Conservation (phyloP, 2,888 invertebrate genomes). For the Euclidia mi region DNA sequence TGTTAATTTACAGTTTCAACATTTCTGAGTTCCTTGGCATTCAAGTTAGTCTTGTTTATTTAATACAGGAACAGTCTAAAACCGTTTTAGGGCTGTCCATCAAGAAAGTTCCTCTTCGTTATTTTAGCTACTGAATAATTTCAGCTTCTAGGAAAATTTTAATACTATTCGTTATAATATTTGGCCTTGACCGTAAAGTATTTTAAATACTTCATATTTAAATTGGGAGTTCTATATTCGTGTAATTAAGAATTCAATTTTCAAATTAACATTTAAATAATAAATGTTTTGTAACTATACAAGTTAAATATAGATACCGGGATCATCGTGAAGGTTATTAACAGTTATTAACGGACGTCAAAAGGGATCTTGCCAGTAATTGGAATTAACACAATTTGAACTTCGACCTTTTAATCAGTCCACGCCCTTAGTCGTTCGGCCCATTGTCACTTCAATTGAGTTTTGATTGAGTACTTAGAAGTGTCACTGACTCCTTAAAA, state of each 20-base stretch:
- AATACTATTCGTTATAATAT: background rate
- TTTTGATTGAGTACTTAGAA: background rate
- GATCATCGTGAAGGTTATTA: too few relatives aligned
- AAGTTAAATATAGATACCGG: too few relatives aligned
- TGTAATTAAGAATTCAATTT: too few relatives aligned
- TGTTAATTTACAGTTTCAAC: constrained; percentile 31
- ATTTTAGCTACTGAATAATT: too few relatives aligned
- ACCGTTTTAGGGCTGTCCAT: constrained; percentile 1
- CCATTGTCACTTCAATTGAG: background rate
- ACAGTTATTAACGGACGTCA: background rate
- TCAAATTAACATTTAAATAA: too few relatives aligned
- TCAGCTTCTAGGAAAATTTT: background rate
- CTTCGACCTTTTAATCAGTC: constrained; percentile 4
- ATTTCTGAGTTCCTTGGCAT: constrained; percentile 25
- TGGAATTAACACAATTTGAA: constrained; percentile 2
- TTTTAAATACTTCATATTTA: too few relatives aligned
- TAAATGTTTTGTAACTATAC: too few relatives aligned
- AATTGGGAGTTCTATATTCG: too few relatives aligned
- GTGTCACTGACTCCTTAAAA: too few relatives aligned
- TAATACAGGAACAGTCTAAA: constrained; percentile 18
- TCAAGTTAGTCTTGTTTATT: constrained; percentile 31
- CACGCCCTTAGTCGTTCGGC: background rate
- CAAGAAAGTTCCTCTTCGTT: too few relatives aligned
- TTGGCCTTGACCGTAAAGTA: background rate
- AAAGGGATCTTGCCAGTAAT: background rate